phyloP scores from a whole-genome alignment of 2,888 invertebrate genomes.

The Platycheirus rosarum region DNA sequence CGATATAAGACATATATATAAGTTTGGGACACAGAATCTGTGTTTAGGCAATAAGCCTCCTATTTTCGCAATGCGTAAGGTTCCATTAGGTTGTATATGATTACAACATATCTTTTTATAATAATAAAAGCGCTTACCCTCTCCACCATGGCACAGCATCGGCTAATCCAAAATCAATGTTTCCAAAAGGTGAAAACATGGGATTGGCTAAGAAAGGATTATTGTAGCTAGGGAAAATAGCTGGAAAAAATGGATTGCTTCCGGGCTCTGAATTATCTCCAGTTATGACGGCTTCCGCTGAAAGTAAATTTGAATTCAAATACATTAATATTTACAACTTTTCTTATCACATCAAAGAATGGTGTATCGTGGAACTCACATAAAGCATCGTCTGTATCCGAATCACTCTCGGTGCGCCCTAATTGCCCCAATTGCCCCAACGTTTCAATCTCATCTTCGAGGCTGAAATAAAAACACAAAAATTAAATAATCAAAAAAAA shows the following conservation, averaged over 20 bases:
- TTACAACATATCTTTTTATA: no score
- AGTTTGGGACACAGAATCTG: no score
- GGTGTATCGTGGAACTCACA: conserved; percentile 10
- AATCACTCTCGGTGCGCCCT: conserved; percentile 29
- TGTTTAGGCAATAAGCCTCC: no score
- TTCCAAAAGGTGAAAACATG: conserved; percentile 81
- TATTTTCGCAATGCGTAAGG: no score
- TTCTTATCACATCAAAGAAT: background rate
- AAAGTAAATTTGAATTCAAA: conserved; percentile 20
- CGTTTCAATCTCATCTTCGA: conserved; percentile 52
- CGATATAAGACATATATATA: no score
- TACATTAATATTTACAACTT: no score
- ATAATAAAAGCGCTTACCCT: conserved; percentile 79
- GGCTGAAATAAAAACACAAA: conserved; percentile 13
- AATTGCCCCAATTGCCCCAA: conserved; percentile 29
- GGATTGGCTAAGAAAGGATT: conserved; percentile 80
- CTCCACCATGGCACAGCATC: conserved; percentile 81
- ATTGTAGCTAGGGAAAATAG: conserved; percentile 81
- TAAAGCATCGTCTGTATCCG: conserved; percentile 28
- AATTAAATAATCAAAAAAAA: background rate
- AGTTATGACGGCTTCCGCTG: conserved; percentile 80
- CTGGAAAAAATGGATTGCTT: conserved; percentile 79
- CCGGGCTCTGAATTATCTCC: conserved; percentile 77
- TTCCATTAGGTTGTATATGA: no score
- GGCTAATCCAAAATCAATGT: conserved; percentile 79